Evolutionary conservation across 2,113 vertebrate genomes (phyloP).

Genomic region (Ctenodactylus gundi): DNA sequence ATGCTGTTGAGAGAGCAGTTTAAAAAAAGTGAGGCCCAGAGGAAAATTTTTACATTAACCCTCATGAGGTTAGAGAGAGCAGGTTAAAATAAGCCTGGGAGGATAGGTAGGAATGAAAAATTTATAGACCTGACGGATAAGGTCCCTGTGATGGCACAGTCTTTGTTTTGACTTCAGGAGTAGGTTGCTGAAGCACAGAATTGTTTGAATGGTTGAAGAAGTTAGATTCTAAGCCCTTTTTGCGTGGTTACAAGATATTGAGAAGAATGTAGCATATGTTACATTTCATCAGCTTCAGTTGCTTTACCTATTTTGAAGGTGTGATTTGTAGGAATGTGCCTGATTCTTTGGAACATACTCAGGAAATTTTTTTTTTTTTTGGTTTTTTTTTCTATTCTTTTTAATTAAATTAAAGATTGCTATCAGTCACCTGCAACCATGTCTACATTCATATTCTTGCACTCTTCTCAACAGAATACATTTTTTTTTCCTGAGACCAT

Average conservation of each 20-base stretch:
- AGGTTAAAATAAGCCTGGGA: background rate
- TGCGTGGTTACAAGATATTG: background rate
- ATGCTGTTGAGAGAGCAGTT: background rate
- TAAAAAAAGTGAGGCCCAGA: background rate
- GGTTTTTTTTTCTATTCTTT: no score
- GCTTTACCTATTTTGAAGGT: background rate
- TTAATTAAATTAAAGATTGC: no score
- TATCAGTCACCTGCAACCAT: fast-evolving
- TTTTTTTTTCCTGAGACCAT: background rate
- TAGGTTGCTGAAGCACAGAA: background rate
- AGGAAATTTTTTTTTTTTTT: background rate
- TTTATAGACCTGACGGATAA: background rate
- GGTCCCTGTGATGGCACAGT: background rate
- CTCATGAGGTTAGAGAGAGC: background rate
- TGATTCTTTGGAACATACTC: background rate
- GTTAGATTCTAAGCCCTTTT: background rate
- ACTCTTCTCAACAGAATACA: background rate
- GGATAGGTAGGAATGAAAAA: background rate
- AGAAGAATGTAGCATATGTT: background rate
- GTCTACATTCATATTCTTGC: background rate
- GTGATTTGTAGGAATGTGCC: background rate
- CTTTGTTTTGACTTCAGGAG: background rate
- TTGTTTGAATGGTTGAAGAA: background rate
- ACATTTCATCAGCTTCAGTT: background rate
- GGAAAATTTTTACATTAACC: background rate